phyloP scores from a whole-genome alignment of 2,888 invertebrate species.

The Cerastis rubricosa region DNA sequence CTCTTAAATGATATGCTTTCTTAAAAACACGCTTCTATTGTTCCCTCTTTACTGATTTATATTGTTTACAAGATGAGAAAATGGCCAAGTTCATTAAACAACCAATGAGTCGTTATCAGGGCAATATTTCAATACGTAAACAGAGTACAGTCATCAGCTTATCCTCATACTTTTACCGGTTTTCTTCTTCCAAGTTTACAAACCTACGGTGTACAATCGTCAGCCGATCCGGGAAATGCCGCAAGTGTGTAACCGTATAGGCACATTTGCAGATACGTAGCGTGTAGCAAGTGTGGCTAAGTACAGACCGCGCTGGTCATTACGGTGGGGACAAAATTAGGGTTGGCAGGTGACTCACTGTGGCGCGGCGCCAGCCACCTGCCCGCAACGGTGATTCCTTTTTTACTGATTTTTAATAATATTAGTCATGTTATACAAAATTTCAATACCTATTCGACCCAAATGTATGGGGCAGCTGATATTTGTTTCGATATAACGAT shows the following conservation, averaged over 20 bases:
- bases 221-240: not conserved
- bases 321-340: constrained; percentile 58
- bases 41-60: not conserved
- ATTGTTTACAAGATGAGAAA: not conserved
- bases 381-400: constrained; percentile 20
- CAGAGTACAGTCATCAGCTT: not conserved
- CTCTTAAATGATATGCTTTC: not conserved
- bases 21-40: no score
- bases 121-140: no score
- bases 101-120: not conserved
- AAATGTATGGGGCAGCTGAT: no score
- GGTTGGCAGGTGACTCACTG: constrained; percentile 59
- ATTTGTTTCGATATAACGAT: no score
- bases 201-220: not conserved
- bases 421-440: not conserved
- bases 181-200: not conserved
- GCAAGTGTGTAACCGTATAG: constrained; percentile 14
- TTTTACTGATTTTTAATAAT: constrained; percentile 6
- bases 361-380: constrained; percentile 55
- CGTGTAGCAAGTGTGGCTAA: constrained; percentile 11
- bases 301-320: constrained; percentile 38
- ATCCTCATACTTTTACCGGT: not conserved
- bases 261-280: constrained; percentile 10
- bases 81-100: not conserved
- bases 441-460: no score